Percentiles rank a stretch among this genome's conserved stretches.
Evolutionary conservation across 2,797 vertebrate species (phyloP).

Genomic region (Malurus leucopterus): DNA sequence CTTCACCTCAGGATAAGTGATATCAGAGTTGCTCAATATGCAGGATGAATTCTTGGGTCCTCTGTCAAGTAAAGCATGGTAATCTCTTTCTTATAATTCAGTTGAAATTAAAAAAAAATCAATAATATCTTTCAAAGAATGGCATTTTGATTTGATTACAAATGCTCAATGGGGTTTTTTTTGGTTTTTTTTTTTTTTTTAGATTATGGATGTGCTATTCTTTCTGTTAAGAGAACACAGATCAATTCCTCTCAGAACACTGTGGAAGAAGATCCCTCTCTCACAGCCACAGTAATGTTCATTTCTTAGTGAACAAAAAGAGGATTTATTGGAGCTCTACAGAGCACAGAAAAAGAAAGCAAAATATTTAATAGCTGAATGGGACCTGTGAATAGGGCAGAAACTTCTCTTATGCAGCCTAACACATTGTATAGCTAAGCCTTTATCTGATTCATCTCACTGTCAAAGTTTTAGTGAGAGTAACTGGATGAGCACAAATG

Average conservation of each 20-base stretch:
- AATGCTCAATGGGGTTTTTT: neutral
- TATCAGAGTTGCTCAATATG: neutral
- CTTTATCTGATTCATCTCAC: neutral
- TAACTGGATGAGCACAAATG: neutral
- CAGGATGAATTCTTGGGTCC: neutral
- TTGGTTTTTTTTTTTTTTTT: neutral
- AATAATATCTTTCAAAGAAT: neutral
- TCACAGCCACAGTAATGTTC: neutral
- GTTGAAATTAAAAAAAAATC: neutral
- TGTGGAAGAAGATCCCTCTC: neutral
- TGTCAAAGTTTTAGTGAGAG: neutral
- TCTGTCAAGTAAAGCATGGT: neutral
- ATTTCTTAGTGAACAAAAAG: conserved; percentile 33
- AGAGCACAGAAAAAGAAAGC: neutral
- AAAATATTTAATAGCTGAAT: neutral
- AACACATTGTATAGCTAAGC: neutral
- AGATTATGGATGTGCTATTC: neutral
- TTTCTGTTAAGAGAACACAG: neutral
- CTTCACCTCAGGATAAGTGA: neutral
- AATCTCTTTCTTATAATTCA: neutral
- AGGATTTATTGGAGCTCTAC: neutral
- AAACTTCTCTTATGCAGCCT: neutral
- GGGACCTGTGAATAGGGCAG: neutral
- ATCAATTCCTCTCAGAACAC: neutral
- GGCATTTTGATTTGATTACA: neutral